Percentiles rank a stretch among this genome's conserved stretches.
Conservation (phyloP, 2,113 vertebrate genomes). For the Prochilodus magdalenae region DNA sequence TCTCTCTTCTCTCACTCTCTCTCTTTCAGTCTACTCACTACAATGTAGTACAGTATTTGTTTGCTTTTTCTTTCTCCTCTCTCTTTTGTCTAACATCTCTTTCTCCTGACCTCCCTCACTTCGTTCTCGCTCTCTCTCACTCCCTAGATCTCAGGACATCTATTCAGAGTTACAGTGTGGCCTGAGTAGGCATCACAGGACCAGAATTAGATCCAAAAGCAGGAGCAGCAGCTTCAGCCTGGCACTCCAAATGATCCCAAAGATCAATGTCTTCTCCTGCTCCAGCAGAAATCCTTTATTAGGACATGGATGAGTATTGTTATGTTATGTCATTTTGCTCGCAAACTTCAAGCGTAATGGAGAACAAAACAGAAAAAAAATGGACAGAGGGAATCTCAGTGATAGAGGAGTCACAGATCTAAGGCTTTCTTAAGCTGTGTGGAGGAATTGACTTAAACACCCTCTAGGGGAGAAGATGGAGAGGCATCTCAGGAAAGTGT, state of each 20-base stretch:
- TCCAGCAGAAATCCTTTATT: slow-evolving; percentile 10
- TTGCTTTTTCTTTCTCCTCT: slow-evolving; percentile 12
- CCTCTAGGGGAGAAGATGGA: slow-evolving; percentile 69
- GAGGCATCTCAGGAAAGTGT: not conserved
- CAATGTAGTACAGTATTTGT: no score
- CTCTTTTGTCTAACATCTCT: slow-evolving; percentile 42
- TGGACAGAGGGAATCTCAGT: slow-evolving; percentile 29
- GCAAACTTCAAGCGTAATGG: slow-evolving; percentile 18
- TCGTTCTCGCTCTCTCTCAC: slow-evolving; percentile 14
- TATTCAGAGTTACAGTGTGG: slow-evolving; percentile 18
- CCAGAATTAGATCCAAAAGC: slow-evolving; percentile 59
- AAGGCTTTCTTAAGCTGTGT: slow-evolving; percentile 11
- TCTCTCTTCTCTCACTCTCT: slow-evolving; percentile 1
- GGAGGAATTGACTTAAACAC: slow-evolving; percentile 66
- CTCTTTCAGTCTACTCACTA: not conserved
- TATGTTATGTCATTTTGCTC: not conserved
- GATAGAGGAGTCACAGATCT: slow-evolving; percentile 30
- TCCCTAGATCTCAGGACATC: slow-evolving; percentile 10
- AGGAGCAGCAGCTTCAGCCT: slow-evolving; percentile 15
- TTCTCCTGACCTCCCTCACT: not conserved
- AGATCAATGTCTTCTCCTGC: not conserved
- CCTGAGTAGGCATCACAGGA: slow-evolving; percentile 23
- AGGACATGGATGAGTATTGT: slow-evolving; percentile 11
- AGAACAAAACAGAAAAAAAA: slow-evolving; percentile 12
- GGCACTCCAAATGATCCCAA: slow-evolving; percentile 15